phyloP scores from a whole-genome alignment of 2,797 vertebrate genomes.

The Lutjanus campechanus region DNA sequence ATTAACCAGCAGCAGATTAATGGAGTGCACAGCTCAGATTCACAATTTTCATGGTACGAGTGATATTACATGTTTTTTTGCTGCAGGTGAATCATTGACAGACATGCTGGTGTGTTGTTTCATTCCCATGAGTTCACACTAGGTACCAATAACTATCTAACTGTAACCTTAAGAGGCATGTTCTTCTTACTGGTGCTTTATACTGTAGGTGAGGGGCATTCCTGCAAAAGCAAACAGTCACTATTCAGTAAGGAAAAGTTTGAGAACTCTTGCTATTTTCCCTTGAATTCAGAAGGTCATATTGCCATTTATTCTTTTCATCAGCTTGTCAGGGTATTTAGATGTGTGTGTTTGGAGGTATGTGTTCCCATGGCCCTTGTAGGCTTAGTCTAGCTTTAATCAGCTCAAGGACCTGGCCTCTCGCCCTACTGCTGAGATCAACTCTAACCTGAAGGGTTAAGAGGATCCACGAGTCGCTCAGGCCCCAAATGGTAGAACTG shows the following conservation, averaged over 20 bases:
- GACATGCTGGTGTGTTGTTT: neutral
- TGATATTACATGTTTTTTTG: neutral
- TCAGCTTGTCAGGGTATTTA: constrained; percentile 28
- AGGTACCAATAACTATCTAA: neutral
- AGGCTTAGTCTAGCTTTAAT: constrained; percentile 76
- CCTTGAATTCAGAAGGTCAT: constrained; percentile 14
- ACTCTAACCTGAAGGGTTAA: constrained; percentile 64
- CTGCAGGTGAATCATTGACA: constrained; percentile 11
- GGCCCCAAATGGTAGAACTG: constrained; percentile 4
- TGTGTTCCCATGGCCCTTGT: constrained; percentile 60
- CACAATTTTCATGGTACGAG: neutral
- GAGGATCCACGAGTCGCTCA: constrained; percentile 61
- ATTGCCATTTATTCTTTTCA: constrained; percentile 17
- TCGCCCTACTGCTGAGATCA: constrained; percentile 49
- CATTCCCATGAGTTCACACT: neutral
- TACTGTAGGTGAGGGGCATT: too few species aligned
- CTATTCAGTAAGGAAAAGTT: neutral
- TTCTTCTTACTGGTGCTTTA: neutral
- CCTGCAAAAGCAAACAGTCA: neutral
- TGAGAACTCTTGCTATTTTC: neutral
- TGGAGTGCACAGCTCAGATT: constrained; percentile 50
- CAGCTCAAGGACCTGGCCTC: constrained; percentile 68
- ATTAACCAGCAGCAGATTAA: constrained; percentile 64
- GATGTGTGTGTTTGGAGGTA: constrained; percentile 22
- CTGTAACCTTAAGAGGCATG: neutral